A percentile compares a stretch with the other conserved stretches of the same genome.
Evolutionary conservation across 1,140 invertebrate genomes (phyloP).

Genomic region (Megalopta genalis): DNA sequence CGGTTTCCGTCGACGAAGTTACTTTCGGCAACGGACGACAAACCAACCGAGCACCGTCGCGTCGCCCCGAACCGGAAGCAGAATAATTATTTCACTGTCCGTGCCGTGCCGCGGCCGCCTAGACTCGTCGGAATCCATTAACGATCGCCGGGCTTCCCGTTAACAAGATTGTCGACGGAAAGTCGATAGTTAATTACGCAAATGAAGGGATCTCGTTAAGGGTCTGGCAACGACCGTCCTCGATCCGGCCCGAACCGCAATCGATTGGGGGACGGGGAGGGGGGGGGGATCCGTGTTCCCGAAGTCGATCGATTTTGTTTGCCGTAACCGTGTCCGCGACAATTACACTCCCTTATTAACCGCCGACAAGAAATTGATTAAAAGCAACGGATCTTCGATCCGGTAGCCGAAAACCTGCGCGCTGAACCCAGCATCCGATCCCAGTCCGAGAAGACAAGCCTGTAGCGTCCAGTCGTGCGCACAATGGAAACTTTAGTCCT

Average conservation of each 20-base stretch:
- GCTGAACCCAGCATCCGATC: not conserved
- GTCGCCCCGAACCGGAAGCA: not conserved
- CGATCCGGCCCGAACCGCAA: slow-evolving; percentile 10
- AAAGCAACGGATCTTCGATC: not conserved
- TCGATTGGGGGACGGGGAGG: slow-evolving; percentile 25
- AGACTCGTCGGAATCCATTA: slow-evolving; percentile 52
- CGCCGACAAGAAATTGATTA: not conserved
- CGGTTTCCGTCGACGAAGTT: not conserved
- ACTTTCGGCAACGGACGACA: not conserved
- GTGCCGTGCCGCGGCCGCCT: slow-evolving; percentile 18
- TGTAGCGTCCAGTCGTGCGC: no score
- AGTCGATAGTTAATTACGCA: slow-evolving; percentile 64
- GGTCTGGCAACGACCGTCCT: slow-evolving; percentile 4
- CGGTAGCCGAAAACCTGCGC: no score
- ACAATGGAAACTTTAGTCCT: no score
- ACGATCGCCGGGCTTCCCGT: slow-evolving; percentile 53
- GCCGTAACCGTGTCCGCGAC: not conserved
- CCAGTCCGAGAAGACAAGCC: no score
- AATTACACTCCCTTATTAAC: not conserved
- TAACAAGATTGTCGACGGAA: slow-evolving; percentile 59
- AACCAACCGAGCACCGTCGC: no score
- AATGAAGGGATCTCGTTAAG: slow-evolving; percentile 61
- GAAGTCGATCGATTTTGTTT: not conserved
- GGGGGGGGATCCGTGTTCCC: not conserved
- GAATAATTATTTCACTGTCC: slow-evolving; percentile 49